These are phyloP conservation scores for Spinus pinus DNA, from an alignment of 2,797 vertebrate genomes.

Conservation along the genomic window DNA sequence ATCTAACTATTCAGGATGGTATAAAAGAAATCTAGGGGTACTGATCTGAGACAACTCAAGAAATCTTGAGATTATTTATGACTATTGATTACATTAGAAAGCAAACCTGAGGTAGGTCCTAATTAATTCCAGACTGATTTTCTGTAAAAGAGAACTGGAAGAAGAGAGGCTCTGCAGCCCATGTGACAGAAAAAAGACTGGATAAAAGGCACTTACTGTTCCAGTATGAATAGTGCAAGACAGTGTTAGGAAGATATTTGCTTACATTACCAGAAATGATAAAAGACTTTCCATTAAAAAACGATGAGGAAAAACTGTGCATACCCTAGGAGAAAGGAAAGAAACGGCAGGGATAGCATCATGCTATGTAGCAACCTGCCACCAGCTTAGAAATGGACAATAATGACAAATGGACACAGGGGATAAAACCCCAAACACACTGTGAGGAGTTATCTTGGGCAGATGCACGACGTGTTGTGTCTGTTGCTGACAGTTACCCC, in stretches of 20 bases:
- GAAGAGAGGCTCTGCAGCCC: background rate
- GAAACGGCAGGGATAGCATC: conserved; percentile 66
- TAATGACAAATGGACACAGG: conserved; percentile 72
- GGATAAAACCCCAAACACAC: conserved; percentile 62
- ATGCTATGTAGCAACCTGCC: conserved; percentile 70
- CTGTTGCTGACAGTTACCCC: conserved; percentile 35
- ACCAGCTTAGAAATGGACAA: conserved; percentile 64
- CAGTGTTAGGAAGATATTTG: conserved; percentile 46
- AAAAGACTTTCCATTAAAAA: conserved; percentile 72
- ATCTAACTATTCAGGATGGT: background rate
- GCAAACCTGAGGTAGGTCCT: background rate
- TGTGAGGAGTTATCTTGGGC: conserved; percentile 51
- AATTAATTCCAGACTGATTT: background rate
- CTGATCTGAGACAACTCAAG: background rate
- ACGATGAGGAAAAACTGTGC: conserved; percentile 64
- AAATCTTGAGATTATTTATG: background rate
- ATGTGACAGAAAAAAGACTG: background rate
- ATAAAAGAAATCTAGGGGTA: background rate
- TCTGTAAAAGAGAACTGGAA: background rate
- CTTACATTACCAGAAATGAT: conserved; percentile 65
- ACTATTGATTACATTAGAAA: background rate
- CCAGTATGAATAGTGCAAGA: conserved; percentile 16
- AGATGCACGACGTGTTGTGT: conserved; percentile 8
- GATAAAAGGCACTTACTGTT: background rate
- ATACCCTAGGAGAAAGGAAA: conserved; percentile 71